Conservation (phyloP, 2,113 vertebrate species). For the Cynoglossus semilaevis region DNA sequence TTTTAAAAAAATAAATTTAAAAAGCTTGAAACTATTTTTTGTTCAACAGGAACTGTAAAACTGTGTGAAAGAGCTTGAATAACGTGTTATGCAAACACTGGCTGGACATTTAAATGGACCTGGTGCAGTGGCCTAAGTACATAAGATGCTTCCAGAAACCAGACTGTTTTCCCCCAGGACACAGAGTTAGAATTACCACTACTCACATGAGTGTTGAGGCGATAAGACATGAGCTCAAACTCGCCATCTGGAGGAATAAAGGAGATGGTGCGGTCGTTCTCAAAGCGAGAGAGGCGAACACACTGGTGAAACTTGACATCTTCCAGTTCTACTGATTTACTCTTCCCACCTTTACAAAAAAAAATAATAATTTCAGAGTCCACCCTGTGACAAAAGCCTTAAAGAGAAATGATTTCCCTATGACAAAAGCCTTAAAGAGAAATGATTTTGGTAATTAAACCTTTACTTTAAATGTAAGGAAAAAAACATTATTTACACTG, state of each 20-base stretch:
- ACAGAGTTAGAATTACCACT: neutral
- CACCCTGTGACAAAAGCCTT: too few species aligned
- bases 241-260: conserved; percentile 89
- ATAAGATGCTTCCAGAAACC: neutral
- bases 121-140: too few species aligned
- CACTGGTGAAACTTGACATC: conserved; percentile 92
- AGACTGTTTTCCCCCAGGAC: neutral
- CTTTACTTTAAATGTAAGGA: too few species aligned
- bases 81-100: too few species aligned
- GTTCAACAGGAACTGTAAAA: too few species aligned
- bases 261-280: conserved; percentile 88
- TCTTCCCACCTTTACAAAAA: conserved; percentile 81
- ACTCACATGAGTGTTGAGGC: conserved; percentile 87
- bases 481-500: too few species aligned
- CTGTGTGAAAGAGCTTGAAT: too few species aligned
- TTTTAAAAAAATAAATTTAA: neutral
- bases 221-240: conserved; percentile 90
- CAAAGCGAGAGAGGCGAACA: conserved; percentile 87
- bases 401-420: too few species aligned
- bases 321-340: conserved; percentile 88
- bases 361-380: neutral
- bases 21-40: too few species aligned
- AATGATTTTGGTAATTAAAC: too few species aligned
- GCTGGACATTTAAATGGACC: too few species aligned
- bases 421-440: too few species aligned